These are phyloP conservation scores for Bradynema listronoti DNA, from an alignment of 1,140 invertebrate species.

Conservation along the genomic window DNA sequence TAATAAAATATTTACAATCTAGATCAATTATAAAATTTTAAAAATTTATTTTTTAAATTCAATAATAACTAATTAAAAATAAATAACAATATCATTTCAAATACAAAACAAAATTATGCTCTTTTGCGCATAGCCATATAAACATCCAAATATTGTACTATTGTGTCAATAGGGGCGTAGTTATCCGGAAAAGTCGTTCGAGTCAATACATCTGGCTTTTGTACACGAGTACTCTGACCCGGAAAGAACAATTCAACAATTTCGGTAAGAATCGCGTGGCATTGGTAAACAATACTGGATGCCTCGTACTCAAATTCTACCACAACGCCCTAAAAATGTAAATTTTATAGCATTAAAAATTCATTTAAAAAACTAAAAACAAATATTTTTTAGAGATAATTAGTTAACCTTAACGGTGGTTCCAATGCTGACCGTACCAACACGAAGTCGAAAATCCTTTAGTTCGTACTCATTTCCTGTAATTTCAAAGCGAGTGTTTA, in stretches of 20 bases:
- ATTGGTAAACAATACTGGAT: constrained; percentile 32
- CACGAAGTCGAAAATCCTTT: constrained; percentile 39
- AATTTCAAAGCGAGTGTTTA: constrained; percentile 25
- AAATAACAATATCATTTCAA: background rate
- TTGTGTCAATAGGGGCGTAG: constrained; percentile 33
- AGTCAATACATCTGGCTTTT: constrained; percentile 18
- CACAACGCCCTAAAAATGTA: constrained; percentile 29
- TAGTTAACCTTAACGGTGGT: constrained; percentile 25
- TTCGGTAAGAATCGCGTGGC: constrained; percentile 17
- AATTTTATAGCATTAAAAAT: too few species aligned
- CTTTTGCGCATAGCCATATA: constrained; percentile 34
- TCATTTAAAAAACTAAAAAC: background rate
- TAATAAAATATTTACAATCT: too few species aligned
- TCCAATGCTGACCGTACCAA: constrained; percentile 32
- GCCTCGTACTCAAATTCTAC: constrained; percentile 39
- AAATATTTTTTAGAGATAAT: constrained; percentile 6
- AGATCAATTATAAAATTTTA: too few species aligned
- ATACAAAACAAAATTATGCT: too few species aligned
- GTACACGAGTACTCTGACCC: constrained; percentile 15
- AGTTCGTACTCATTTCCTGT: constrained; percentile 33
- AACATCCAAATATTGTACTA: constrained; percentile 32
- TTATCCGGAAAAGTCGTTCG: constrained; percentile 25
- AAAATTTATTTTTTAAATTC: too few species aligned
- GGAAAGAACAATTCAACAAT: constrained; percentile 35
- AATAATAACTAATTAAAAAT: too few species aligned